Conservation (phyloP, 2,113 vertebrate species). For the Egretta garzetta region DNA sequence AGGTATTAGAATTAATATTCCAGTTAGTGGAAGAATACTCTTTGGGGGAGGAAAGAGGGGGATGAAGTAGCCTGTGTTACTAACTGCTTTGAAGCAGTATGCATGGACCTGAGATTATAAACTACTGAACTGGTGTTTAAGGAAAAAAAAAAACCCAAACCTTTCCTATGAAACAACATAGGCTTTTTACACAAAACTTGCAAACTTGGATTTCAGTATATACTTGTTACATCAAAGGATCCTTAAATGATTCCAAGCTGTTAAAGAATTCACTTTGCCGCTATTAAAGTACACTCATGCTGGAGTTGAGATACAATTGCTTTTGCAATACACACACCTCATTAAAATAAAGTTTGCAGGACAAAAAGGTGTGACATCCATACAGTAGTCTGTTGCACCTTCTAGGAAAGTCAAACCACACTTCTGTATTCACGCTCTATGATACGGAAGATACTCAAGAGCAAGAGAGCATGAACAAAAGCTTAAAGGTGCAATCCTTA, state of each 20-base stretch:
- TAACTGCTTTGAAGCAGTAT: neutral
- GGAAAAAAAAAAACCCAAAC: neutral
- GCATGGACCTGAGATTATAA: neutral
- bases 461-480: neutral
- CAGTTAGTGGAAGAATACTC: neutral
- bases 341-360: neutral
- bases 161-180: neutral
- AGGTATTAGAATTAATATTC: conserved; percentile 9
- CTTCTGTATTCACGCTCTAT: neutral
- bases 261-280: neutral
- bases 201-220: neutral
- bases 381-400: neutral
- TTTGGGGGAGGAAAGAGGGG: neutral
- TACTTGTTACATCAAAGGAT: neutral
- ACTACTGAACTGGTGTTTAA: neutral
- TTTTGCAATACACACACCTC: neutral
- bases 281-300: neutral
- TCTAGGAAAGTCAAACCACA: neutral
- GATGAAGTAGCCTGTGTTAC: neutral
- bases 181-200: neutral
- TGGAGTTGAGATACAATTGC: neutral
- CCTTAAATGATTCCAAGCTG: neutral
- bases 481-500: neutral
- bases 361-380: neutral
- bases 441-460: neutral